Evolutionary conservation across 2,113 vertebrate genomes (phyloP).

Genomic region (Hydrolagus affinis): DNA sequence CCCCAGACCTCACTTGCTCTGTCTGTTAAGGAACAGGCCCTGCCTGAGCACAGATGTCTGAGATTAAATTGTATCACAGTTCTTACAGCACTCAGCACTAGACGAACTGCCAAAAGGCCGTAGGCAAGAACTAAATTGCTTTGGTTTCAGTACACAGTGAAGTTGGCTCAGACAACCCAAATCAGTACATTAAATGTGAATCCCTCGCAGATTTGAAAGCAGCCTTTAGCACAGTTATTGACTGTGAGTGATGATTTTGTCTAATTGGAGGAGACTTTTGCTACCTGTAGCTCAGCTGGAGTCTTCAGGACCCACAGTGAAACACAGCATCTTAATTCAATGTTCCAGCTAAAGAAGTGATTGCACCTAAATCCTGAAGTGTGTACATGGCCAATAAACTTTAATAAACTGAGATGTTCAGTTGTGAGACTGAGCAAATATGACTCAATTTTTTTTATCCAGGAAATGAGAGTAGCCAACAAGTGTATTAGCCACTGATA

Average conservation of each 20-base stretch:
- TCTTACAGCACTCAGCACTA: slow-evolving; percentile 65
- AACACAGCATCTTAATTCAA: slow-evolving; percentile 67
- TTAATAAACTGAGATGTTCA: slow-evolving; percentile 67
- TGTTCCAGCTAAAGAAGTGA: slow-evolving; percentile 68
- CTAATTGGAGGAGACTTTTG: slow-evolving; percentile 98
- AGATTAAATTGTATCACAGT: slow-evolving; percentile 92
- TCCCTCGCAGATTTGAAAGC: slow-evolving; percentile 94
- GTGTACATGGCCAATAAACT: slow-evolving; percentile 66
- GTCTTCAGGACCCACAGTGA: slow-evolving; percentile 56
- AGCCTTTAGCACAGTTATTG: slow-evolving; percentile 95
- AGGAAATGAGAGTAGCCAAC: slow-evolving; percentile 53
- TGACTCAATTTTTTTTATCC: slow-evolving; percentile 69
- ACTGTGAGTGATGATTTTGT: slow-evolving; percentile 96
- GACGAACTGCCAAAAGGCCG: slow-evolving; percentile 92
- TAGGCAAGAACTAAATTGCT: slow-evolving; percentile 98
- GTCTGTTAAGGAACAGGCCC: slow-evolving; percentile 69
- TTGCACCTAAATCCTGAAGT: slow-evolving; percentile 60
- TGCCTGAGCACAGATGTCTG: slow-evolving; percentile 92
- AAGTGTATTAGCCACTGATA: slow-evolving; percentile 48
- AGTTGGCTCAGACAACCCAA: slow-evolving; percentile 96
- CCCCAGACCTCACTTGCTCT: slow-evolving; percentile 71
- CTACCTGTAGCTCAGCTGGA: slow-evolving; percentile 93
- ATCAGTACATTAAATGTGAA: slow-evolving; percentile 95
- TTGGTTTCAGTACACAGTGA: slow-evolving; percentile 97
- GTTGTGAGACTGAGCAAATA: slow-evolving; percentile 54